These are phyloP conservation scores for Pipistrellus kuhlii DNA, from an alignment of 2,797 vertebrate genomes.

Conservation along the genomic window DNA sequence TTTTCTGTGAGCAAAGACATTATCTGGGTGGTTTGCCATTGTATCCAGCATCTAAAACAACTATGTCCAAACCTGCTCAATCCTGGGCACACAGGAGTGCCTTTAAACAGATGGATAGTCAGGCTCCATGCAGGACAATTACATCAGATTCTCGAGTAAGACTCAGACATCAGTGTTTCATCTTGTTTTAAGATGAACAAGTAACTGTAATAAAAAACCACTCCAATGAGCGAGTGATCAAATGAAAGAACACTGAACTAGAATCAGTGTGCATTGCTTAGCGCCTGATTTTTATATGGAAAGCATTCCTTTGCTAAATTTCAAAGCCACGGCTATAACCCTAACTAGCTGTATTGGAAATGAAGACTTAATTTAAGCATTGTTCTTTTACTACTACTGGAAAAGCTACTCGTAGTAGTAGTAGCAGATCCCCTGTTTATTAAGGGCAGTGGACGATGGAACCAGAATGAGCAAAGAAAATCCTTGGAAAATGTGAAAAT, in stretches of 20 bases:
- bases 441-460: not conserved
- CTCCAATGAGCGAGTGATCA: not conserved
- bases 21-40: not conserved
- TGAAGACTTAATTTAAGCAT: not conserved
- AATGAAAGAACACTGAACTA: not conserved
- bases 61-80: not conserved
- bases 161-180: not conserved
- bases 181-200: slow-evolving; percentile 1
- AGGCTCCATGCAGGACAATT: not conserved
- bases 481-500: not conserved
- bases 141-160: not conserved
- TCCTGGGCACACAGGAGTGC: not conserved
- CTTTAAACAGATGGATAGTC: not conserved
- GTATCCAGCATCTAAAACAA: not conserved
- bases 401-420: not conserved
- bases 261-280: not conserved
- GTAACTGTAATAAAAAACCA: not conserved
- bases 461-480: not conserved
- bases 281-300: not conserved
- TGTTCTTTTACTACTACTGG: not conserved
- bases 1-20: not conserved
- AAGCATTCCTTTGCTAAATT: not conserved
- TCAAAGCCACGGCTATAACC: not conserved
- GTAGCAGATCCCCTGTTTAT: not conserved
- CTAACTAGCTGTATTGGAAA: not conserved